Percentiles rank a stretch among this genome's conserved stretches.
Conservation (phyloP, 2,888 invertebrate species). For the Pardosa pseudoannulata region DNA sequence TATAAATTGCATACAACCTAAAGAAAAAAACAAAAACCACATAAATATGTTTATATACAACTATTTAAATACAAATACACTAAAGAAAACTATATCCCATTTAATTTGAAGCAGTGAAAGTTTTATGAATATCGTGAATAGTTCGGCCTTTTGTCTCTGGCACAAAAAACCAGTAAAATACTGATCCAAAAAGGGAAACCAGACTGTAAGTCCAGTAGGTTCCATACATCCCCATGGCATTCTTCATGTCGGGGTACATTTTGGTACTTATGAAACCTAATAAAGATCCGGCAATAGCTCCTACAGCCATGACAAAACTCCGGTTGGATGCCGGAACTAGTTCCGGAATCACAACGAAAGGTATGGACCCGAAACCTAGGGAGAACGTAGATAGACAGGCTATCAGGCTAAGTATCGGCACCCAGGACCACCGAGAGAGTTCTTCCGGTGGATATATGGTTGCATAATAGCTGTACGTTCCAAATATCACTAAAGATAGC, state of each 20-base stretch:
- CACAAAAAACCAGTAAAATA: constrained; percentile 16
- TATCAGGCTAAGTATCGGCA: constrained; percentile 76
- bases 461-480: constrained; percentile 76
- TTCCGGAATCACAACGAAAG: constrained; percentile 77
- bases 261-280: constrained; percentile 3
- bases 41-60: no score
- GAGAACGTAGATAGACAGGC: constrained; percentile 77
- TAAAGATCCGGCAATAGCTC: neutral
- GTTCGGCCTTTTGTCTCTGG: constrained; percentile 34
- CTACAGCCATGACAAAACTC: constrained; percentile 21
- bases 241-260: constrained; percentile 1
- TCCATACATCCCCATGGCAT: constrained; percentile 16
- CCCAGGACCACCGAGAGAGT: constrained; percentile 70
- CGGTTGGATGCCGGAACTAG: neutral
- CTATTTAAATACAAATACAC: no score
- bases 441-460: no score
- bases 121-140: constrained; percentile 24
- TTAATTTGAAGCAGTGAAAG: no score
- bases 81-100: no score
- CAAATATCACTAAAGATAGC: constrained; percentile 76
- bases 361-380: constrained; percentile 78
- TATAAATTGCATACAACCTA: no score
- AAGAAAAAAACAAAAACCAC: no score
- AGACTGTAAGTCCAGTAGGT: constrained; percentile 21
- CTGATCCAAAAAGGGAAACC: neutral